These are phyloP conservation scores for Stichodactyla helianthus DNA, from an alignment of 64 coral and sea anemone species.

Conservation along the genomic window DNA sequence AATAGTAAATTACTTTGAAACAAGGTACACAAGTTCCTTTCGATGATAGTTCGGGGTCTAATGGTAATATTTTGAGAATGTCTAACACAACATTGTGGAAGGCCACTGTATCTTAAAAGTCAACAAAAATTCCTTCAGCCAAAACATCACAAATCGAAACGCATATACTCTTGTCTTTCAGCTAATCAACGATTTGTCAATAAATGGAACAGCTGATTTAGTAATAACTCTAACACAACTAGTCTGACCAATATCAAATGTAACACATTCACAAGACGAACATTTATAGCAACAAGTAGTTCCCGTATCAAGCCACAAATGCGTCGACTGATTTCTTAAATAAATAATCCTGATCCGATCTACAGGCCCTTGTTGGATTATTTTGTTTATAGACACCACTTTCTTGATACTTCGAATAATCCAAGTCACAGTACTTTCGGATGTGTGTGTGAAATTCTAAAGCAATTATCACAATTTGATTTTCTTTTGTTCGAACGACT, in stretches of 20 bases:
- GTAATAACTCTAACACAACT: background rate
- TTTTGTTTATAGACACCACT: constrained; percentile 1
- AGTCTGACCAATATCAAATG: background rate
- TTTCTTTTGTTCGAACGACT: background rate
- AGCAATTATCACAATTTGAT: constrained; percentile 14
- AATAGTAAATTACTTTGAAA: background rate
- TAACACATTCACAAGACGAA: background rate
- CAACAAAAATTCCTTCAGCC: background rate
- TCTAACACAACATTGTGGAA: background rate
- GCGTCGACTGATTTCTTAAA: background rate
- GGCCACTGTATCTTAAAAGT: background rate
- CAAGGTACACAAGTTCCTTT: background rate
- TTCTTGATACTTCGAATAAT: background rate
- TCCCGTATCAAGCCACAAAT: constrained; percentile 6
- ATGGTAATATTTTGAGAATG: background rate
- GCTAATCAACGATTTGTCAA: background rate
- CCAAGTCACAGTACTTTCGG: background rate
- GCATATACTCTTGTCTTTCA: background rate
- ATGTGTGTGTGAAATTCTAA: background rate
- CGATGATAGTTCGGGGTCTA: background rate
- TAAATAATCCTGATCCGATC: constrained; percentile 24
- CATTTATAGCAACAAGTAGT: background rate
- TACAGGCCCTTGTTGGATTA: constrained; percentile 5
- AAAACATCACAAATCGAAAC: background rate
- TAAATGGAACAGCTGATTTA: background rate